Evolutionary conservation across 2,113 vertebrate species (phyloP).

Genomic region (Dissostichus mawsoni): DNA sequence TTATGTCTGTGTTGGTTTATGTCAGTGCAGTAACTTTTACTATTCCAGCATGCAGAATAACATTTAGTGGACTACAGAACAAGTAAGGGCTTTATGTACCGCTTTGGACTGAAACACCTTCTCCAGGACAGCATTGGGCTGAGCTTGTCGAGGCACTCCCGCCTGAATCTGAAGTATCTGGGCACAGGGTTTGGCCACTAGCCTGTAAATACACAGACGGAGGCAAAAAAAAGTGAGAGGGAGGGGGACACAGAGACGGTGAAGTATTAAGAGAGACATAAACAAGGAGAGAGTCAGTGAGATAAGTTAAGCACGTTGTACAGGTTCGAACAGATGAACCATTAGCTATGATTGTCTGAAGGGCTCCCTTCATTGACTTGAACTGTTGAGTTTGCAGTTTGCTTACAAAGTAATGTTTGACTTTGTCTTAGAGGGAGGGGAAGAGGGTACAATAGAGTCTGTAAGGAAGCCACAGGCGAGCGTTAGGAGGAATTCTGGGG

Average conservation of each 20-base stretch:
- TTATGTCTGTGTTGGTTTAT: conserved; percentile 14
- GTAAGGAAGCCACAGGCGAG: conserved; percentile 9
- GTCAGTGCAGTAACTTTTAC: conserved; percentile 12
- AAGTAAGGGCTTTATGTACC: conserved; percentile 76
- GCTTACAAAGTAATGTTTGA: conserved; percentile 15
- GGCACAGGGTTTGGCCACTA: conserved; percentile 94
- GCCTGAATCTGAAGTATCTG: conserved; percentile 90
- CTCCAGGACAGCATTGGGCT: conserved; percentile 93
- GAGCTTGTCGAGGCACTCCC: conserved; percentile 86
- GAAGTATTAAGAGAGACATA: conserved; percentile 46
- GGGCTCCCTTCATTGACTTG: conserved; percentile 17
- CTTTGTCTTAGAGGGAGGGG: conserved; percentile 2
- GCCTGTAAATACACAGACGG: conserved; percentile 82
- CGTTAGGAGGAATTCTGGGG: conserved; percentile 45
- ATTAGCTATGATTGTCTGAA: conserved; percentile 1
- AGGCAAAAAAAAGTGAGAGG: conserved; percentile 34
- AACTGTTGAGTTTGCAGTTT: conserved; percentile 34
- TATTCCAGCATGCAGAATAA: conserved; percentile 4
- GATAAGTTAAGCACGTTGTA: conserved; percentile 14
- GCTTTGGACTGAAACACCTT: conserved; percentile 93
- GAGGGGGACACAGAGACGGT: conserved; percentile 51
- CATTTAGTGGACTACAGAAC: conserved; percentile 21
- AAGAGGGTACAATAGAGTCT: conserved; percentile 10
- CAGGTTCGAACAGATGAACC: conserved; percentile 7
- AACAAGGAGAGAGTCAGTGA: conserved; percentile 25